Evolutionary conservation across 2,888 invertebrate species (phyloP), one percentile per base, ranked within the genome.

Genomic region (Coenonympha glycerion): DNA sequence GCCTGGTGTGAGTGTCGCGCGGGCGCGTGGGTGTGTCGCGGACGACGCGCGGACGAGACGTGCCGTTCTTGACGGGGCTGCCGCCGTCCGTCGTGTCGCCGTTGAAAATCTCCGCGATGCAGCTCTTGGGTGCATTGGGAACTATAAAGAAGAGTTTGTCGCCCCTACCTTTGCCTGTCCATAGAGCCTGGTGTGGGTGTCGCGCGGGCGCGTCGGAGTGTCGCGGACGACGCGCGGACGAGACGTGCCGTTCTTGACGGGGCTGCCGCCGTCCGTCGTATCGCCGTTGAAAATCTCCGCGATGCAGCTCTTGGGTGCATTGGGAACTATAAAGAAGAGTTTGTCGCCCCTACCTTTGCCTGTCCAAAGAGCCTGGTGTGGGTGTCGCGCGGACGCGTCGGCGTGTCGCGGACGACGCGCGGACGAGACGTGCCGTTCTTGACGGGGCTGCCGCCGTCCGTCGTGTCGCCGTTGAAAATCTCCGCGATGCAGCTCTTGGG

Each of bases 291-390:
- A 88, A 70, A 90, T 90, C 76, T 89, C 88, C 33, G 77, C 88
- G 66, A 89, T 89, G 75, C 88, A 88, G 73, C 90, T 90, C 71
- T 90, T 90, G 15, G 90, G 90, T 49, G 90, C 90, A 64, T 89
- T 89, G 44, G 89, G 87, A 62, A 90, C 90, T n/a, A n/a, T n/a
- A n/a, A n/a, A n/a, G n/a, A n/a, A n/a, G 2, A 22, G 3, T 28
- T 28, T 28, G 28, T n/a, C 9, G 24, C 11, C 30, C 6, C 15
- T 41, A 36, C 22, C 53, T 65, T 49, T 52, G 78, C 78, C 75
- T 84, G 84, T 66, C 90, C 91, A 66, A 90, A 90, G 60, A 90
- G 89, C 53, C 90, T 79, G 64, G 89, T 89, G 83, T 90, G 88
- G 13, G 90, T 90, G 79, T 90, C 90, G 59, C 89, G 86, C 51